Base-by-base conservation (phyloP, 2,888 invertebrate genomes). In the Drosophila barbarae region DNA sequence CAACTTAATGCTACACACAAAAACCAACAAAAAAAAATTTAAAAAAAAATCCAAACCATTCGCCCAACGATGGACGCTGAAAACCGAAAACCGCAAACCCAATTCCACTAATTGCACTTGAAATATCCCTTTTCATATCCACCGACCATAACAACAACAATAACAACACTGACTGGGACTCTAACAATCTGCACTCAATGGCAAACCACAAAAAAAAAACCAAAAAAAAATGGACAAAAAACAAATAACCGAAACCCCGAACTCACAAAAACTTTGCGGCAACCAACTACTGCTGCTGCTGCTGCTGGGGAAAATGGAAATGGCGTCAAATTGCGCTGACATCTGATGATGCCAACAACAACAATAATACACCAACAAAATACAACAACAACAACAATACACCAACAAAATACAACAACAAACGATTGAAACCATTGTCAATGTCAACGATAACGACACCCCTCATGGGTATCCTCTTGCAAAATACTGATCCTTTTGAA, bases 321-420 rank as follows among this genome's bases (percentile, higher is more conserved):
- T 86, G 87, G 84, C 87, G 81, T 79, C 83, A 86, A 86, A 88
- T 87, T 87, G 84, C 81, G 76, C 80, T 87, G 87, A 86, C 86
- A 87, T 86, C 84, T 82, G 86, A 86, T 86, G 84, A 83, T 76
- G 72, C 68, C 70, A 76, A 74, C 74, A 59, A 70, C 46, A 53
- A 18, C 18, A 18, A 18, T 1, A 57, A 26, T 39, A 74, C 49
- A 36, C 18, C 18, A 18, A 18, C 18, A 18, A 18, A 18, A 18
- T 18, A 71, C 18, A 38, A 42, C 30, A 61, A 71, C 18, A 38
- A 42, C 30, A 61, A 74, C 47, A 51, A 63, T 69, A 59, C 50
- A 59, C 60, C 66, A 68, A 66, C 72, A 41, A 67, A 47, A 68
- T 57, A 55, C 61, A 49, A 35, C 65, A 68, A 72, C 61, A 50